Evolutionary conservation across 2,113 vertebrate species (phyloP).

Genomic region (Equus przewalskii): DNA sequence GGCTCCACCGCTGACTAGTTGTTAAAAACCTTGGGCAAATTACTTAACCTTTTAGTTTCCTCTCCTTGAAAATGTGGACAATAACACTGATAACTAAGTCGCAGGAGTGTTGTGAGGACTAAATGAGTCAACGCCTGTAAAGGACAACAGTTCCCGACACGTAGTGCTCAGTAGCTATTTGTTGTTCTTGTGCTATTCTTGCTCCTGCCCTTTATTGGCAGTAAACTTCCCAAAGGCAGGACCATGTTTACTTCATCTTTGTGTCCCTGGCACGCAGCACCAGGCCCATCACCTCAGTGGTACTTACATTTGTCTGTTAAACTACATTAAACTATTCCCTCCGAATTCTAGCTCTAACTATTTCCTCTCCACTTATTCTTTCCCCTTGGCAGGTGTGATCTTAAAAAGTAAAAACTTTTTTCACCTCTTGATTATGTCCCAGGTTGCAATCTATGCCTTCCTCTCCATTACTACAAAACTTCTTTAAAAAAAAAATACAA

Average conservation of each 20-base stretch:
- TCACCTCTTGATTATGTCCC: not conserved
- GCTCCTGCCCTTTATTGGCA: not conserved
- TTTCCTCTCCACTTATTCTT: not conserved
- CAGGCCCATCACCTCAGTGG: not conserved
- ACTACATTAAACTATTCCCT: not conserved
- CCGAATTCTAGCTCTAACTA: not conserved
- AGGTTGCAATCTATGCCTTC: not conserved
- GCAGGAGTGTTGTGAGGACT: not conserved
- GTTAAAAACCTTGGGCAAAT: not conserved
- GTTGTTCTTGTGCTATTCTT: not conserved
- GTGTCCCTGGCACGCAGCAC: not conserved
- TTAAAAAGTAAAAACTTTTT: not conserved
- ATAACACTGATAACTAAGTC: not conserved
- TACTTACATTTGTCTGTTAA: not conserved
- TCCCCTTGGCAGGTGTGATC: not conserved
- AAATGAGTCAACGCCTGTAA: not conserved
- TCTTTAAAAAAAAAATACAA: not conserved
- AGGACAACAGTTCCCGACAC: not conserved
- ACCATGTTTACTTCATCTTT: not conserved
- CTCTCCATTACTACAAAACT: not conserved
- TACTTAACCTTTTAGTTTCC: not conserved
- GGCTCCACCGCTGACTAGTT: not conserved
- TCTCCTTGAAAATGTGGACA: not conserved
- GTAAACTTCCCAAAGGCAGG: not conserved
- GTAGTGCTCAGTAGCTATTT: not conserved